Evolutionary conservation across 2,888 invertebrate species (phyloP), one percentile per base, ranked within the genome.

Genomic region (Dendrolimus pini): DNA sequence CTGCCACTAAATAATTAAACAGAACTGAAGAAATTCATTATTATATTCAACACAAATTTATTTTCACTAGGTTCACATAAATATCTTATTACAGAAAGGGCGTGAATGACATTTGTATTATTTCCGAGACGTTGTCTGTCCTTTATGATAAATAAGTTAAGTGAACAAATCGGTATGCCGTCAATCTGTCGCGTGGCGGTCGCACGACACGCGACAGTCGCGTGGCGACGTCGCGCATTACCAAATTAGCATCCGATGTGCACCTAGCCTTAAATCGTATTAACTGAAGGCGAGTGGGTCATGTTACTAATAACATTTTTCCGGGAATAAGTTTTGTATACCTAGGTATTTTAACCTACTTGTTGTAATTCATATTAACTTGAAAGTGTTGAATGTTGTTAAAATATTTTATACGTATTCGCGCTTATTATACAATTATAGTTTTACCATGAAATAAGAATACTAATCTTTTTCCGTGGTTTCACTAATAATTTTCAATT

Each of bases 191-290:
- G 80, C 79, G 86, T 80, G 85, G 72, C 80, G 70, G 76, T 69
- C 70, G 71, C 65, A 75, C 56, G 73, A 60, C 85, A 71, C 85
- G 83, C 82, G 88, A 52, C 70, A 47, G 76, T 56, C 82, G 72
- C 82, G 82, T 82, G 80, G 53, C 77, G 66, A 66, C 72, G 74
- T 75, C 73, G 79, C 80, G 82, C 83, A 87, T 89, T 89, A 88
- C 80, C 74, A 82, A 89, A 89, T 89, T 89, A 85, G 81, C 77
- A 75, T 78, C 78, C 82, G 74, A 80, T 88, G 80, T 83, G 77
- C 75, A 75, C 74, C 76, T 74, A 78, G 71, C 83, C 79, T 83
- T 80, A 85, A 74, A 82, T 84, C 79, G 74, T 69, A 71, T 77
- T 81, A 74, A 71, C 30, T 30, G 30, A 6, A 73, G 69, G 66